These are phyloP conservation scores for Catharus ustulatus DNA, from an alignment of 2,797 vertebrate species.

Conservation along the genomic window DNA sequence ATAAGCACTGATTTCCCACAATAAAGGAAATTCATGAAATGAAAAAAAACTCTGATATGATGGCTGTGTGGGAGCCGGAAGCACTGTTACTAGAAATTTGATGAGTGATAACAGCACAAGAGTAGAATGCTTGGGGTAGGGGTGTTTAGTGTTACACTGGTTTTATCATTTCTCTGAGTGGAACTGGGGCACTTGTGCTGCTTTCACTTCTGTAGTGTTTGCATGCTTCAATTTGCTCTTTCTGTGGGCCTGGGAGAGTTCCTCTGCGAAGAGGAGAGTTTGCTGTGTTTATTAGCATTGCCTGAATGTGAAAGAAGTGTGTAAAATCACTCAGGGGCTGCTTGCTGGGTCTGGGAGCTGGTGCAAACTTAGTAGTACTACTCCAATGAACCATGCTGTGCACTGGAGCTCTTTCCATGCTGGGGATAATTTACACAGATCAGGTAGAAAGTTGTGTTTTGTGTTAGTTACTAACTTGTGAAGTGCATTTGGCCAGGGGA, in stretches of 20 bases:
- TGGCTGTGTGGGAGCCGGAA: not conserved
- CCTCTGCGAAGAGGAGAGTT: not conserved
- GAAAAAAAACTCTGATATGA: not conserved
- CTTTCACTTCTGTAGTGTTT: not conserved
- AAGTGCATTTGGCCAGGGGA: not conserved
- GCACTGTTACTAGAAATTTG: not conserved
- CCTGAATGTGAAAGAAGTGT: not conserved
- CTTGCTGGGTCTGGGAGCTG: not conserved
- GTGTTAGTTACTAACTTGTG: not conserved
- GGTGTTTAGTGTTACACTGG: fast-evolving
- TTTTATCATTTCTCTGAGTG: not conserved
- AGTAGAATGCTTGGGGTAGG: not conserved
- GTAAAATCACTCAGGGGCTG: not conserved
- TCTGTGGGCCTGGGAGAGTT: not conserved
- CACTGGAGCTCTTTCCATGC: not conserved
- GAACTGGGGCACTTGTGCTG: not conserved
- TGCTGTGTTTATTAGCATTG: not conserved
- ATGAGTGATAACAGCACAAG: not conserved
- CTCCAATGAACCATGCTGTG: not conserved
- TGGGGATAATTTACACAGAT: not conserved
- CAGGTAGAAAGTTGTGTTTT: not conserved
- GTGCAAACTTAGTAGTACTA: not conserved
- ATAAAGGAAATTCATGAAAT: not conserved
- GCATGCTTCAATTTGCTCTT: not conserved
- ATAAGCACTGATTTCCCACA: not conserved